These are phyloP conservation scores for Abrostola tripartita DNA, from an alignment of 2,888 invertebrate genomes.

Conservation along the genomic window DNA sequence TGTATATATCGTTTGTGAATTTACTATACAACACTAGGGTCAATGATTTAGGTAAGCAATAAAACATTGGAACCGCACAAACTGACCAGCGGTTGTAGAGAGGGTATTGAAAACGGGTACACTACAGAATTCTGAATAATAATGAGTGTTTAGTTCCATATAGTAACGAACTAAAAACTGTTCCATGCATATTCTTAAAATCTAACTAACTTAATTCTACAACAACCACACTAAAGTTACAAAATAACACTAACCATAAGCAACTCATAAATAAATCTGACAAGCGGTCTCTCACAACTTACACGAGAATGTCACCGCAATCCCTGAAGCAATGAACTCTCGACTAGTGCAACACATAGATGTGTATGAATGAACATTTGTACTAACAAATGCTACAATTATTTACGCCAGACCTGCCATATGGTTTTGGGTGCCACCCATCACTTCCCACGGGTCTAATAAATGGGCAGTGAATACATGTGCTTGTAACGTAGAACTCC, in stretches of 20 bases:
- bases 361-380: background rate
- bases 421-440: background rate
- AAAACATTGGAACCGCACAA: too few species aligned
- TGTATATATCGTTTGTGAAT: too few species aligned
- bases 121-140: too few species aligned
- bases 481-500: background rate
- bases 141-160: too few species aligned
- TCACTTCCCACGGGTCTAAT: conserved; percentile 1
- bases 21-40: too few species aligned
- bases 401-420: background rate
- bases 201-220: too few species aligned
- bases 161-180: too few species aligned
- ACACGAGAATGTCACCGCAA: background rate
- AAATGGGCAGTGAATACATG: conserved; percentile 1
- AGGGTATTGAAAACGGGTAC: too few species aligned
- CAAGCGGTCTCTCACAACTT: background rate
- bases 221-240: too few species aligned
- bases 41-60: too few species aligned
- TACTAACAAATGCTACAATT: background rate
- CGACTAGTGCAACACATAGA: background rate
- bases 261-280: background rate
- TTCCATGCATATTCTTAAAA: too few species aligned
- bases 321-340: background rate
- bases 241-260: background rate
- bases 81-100: too few species aligned